Evolutionary conservation across 2,888 invertebrate species (phyloP).

Genomic region (Plagiodera versicolora): DNA sequence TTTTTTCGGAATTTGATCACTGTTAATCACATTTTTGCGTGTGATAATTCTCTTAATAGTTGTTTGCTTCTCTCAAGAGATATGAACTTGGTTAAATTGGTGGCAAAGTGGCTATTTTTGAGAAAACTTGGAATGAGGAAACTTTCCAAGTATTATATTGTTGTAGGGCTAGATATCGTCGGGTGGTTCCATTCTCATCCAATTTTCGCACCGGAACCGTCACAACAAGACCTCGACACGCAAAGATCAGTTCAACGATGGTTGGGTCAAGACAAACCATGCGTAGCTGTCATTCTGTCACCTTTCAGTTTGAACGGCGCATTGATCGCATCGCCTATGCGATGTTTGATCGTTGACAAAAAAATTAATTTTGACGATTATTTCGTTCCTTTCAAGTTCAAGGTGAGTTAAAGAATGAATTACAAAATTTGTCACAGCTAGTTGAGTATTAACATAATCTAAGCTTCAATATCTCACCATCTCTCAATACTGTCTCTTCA

Average conservation of each 20-base stretch:
- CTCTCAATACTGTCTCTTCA: no score
- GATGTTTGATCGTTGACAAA: conserved; percentile 58
- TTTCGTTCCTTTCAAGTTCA: conserved; percentile 59
- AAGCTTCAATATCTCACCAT: no score
- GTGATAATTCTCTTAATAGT: no score
- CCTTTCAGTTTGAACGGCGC: conserved; percentile 63
- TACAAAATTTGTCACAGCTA: no score
- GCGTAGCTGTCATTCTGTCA: conserved; percentile 67
- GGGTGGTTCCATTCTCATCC: conserved; percentile 81
- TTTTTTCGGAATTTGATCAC: no score
- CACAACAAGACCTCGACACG: conserved; percentile 67
- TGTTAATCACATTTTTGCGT: no score
- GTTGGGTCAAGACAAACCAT: conserved; percentile 60
- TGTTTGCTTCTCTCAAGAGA: no score
- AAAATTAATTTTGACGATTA: conserved; percentile 49
- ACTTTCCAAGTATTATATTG: no score
- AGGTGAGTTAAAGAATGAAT: no score
- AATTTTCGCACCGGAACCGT: conserved; percentile 69
- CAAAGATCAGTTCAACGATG: conserved; percentile 65
- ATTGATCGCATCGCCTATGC: conserved; percentile 58
- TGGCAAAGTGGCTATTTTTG: no score
- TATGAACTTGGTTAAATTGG: no score
- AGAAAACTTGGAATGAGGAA: no score
- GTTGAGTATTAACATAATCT: not conserved
- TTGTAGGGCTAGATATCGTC: conserved; percentile 53